phyloP scores from a whole-genome alignment of 2,113 vertebrate genomes.

The Laterallus jamaicensis region DNA sequence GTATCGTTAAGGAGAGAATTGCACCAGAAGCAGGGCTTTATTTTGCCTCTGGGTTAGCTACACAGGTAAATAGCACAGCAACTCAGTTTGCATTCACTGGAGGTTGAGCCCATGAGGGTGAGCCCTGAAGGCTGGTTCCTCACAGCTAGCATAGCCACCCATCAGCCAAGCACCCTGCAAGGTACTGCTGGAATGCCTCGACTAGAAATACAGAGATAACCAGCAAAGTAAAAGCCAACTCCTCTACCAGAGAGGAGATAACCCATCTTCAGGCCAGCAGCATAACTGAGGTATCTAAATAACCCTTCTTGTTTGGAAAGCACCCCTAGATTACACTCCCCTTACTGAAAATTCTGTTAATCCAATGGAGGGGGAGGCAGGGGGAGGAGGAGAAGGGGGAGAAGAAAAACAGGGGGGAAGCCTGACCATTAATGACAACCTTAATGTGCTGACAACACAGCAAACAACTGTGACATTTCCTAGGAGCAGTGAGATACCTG shows the following conservation, averaged over 20 bases:
- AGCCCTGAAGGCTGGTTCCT: not conserved
- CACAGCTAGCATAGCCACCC: not conserved
- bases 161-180: fast-evolving
- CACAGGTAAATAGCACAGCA: not conserved
- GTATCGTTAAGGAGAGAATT: not conserved
- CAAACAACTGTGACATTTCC: not conserved
- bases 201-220: not conserved
- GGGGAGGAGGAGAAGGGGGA: not conserved
- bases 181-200: not conserved
- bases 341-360: not conserved
- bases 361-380: not conserved
- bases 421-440: not conserved
- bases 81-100: not conserved
- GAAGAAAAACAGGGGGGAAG: too few relatives aligned
- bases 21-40: not conserved
- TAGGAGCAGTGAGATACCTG: not conserved
- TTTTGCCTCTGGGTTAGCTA: not conserved
- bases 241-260: not conserved
- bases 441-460: not conserved
- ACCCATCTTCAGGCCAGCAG: not conserved
- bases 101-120: not conserved
- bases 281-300: not conserved
- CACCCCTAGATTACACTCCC: not conserved
- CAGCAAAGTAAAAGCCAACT: not conserved
- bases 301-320: not conserved